These are phyloP conservation scores for Sarotherodon lohbergeri DNA, from an alignment of 2,113 vertebrate genomes.

Conservation along the genomic window DNA sequence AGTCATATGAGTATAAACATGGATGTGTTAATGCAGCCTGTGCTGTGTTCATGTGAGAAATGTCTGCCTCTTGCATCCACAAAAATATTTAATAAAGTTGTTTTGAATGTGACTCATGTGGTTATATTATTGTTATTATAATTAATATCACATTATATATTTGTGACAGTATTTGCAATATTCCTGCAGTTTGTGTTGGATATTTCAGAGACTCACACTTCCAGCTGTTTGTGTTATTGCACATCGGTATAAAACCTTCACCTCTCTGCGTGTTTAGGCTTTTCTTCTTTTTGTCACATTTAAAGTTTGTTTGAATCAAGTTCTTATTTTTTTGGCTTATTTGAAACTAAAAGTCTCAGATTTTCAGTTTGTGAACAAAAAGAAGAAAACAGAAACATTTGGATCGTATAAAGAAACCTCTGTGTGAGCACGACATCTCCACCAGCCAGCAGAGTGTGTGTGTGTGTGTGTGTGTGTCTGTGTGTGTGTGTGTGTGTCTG, in stretches of 20 bases:
- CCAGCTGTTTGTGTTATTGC: neutral
- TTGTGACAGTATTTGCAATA: neutral
- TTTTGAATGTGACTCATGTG: too few species aligned
- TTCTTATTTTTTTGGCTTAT: accelerated
- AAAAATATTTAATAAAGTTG: too few species aligned
- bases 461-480: accelerated
- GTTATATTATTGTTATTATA: too few species aligned
- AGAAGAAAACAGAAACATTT: neutral
- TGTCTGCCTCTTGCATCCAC: neutral
- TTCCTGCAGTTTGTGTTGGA: too few species aligned
- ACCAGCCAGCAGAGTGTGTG: neutral
- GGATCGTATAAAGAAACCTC: neutral
- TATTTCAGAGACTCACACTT: neutral
- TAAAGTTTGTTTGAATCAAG: too few species aligned
- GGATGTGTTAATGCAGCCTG: neutral
- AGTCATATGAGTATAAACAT: neutral
- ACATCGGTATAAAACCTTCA: neutral
- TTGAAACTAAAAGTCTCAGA: neutral
- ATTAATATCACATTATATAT: too few species aligned
- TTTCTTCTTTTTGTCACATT: neutral
- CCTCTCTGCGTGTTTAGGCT: neutral
- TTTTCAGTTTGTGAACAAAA: neutral
- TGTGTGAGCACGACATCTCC: constrained; percentile 12
- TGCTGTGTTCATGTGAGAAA: neutral
- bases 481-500: accelerated